Conservation (phyloP, 2,888 invertebrate genomes). For the Ochropleura leucogaster region DNA sequence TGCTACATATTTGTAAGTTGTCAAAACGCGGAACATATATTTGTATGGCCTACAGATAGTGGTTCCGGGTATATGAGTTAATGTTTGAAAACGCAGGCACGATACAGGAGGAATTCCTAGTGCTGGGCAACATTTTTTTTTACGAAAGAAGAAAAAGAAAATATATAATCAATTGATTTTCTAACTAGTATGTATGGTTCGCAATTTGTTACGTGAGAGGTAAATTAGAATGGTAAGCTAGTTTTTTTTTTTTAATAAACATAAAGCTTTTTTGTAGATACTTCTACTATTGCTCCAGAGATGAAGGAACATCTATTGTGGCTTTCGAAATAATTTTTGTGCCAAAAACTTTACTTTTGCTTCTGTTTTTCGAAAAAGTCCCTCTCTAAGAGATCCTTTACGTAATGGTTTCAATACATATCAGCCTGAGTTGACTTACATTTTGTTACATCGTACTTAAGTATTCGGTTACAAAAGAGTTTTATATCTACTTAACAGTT, state of each 20-base stretch:
- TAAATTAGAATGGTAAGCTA: not conserved
- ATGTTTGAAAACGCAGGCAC: too few relatives aligned
- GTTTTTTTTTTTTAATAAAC: not conserved
- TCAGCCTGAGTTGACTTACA: constrained; percentile 29
- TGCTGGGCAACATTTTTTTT: too few relatives aligned
- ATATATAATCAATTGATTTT: not conserved
- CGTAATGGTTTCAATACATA: constrained; percentile 8
- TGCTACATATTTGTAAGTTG: not conserved
- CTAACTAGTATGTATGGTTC: not conserved
- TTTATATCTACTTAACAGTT: constrained; percentile 36
- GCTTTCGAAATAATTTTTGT: not conserved
- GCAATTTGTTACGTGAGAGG: not conserved
- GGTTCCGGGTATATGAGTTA: too few relatives aligned
- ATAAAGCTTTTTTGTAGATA: not conserved
- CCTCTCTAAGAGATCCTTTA: not conserved
- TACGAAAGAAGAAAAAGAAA: too few relatives aligned
- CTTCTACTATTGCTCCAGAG: not conserved
- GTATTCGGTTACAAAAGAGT: constrained; percentile 29
- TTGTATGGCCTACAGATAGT: too few relatives aligned
- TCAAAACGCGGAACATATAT: not conserved
- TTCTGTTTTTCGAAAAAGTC: not conserved
- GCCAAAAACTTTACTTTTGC: not conserved
- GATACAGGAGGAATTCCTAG: too few relatives aligned
- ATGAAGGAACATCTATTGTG: not conserved
- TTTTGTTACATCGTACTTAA: constrained; percentile 35